Evolutionary conservation across 1,140 invertebrate genomes (phyloP), one percentile per base, ranked within the genome.

Genomic region (Hylaeus anthracinus): DNA sequence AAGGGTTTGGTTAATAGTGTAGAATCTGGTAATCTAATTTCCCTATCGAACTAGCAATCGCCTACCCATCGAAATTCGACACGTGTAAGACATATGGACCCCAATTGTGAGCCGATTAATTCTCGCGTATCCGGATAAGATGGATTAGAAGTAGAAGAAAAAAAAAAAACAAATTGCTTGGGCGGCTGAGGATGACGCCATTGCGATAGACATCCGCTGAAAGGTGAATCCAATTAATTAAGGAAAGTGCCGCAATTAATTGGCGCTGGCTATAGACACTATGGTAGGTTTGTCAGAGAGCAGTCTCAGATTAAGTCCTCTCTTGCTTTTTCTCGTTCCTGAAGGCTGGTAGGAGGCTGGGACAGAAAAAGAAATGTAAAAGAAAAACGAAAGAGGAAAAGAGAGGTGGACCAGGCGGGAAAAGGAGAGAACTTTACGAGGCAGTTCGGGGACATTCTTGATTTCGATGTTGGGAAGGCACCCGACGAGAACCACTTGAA

Each of bases 211-310:
- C 71, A 65, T 83, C 72, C 67, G 75, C 72, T 69, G 79, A 76
- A 55, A 82, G 78, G 86, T 87, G 86, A 82, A 90, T 87, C 83
- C 87, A 90, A 91, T 91, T 91, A 91, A 90, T 90, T 90, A 91
- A 88, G 69, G 70, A 78, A 89, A 88, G 80, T 80, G 85, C 55
- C 56, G 79, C 80, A 82, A 90, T 90, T 90, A 90, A 90, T 90
- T 89, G 87, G 78, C 74, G 78, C 63, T 58, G 56, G 69, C 48
- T 73, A 58, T 79, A 53, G 60, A 64, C 26, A 26, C 45, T 41
- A 55, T 43, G 56, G 66, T 72, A 64, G 80, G 66, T 79, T 74
- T 79, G 77, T 63, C 73, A 55, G 63, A 72, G 43, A 74, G 69
- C 81, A 81, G 80, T 73, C 82, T 72, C 51, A 74, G 80, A 89